Percentiles rank a stretch among this genome's conserved stretches.
Conservation (phyloP, 2,797 vertebrate species). For the Scomberomorus guttatus region DNA sequence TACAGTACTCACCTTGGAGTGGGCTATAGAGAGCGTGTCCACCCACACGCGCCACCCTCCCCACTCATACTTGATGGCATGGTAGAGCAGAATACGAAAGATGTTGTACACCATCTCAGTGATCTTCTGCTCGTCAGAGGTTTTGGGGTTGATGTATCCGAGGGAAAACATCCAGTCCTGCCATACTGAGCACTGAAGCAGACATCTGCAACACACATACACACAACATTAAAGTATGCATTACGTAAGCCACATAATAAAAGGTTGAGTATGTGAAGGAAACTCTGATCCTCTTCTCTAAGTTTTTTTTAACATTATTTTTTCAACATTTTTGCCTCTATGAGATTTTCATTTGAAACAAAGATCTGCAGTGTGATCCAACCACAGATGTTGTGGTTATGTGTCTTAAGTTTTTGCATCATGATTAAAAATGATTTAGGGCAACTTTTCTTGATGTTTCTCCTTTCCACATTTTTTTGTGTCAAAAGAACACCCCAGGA, state of each 20-base stretch:
- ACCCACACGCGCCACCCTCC: slow-evolving; percentile 99
- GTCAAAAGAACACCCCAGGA: not conserved
- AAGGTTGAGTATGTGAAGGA: not conserved
- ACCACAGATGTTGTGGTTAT: not conserved
- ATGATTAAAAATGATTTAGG: not conserved
- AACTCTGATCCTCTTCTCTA: slow-evolving; percentile 12
- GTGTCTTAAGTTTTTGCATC: not conserved
- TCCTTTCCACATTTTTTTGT: not conserved
- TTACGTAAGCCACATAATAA: not conserved
- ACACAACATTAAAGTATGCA: not conserved
- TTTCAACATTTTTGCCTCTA: not conserved
- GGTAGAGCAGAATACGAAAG: slow-evolving; percentile 97
- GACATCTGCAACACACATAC: slow-evolving; percentile 86
- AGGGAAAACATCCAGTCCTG: slow-evolving; percentile 99
- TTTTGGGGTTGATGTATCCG: slow-evolving; percentile 96
- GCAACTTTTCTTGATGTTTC: slow-evolving; percentile 1
- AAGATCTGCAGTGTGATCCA: not conserved
- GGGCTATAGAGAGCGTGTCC: slow-evolving; percentile 98
- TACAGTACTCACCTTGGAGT: slow-evolving; percentile 93
- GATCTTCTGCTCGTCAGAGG: slow-evolving; percentile 95
- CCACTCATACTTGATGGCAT: slow-evolving; percentile 99
- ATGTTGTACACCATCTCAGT: slow-evolving; percentile 99
- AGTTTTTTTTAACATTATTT: not conserved
- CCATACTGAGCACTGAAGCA: slow-evolving; percentile 99
- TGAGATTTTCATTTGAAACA: too few species aligned